phyloP scores from a whole-genome alignment of 1,140 invertebrate genomes.

The Uloborus diversus region DNA sequence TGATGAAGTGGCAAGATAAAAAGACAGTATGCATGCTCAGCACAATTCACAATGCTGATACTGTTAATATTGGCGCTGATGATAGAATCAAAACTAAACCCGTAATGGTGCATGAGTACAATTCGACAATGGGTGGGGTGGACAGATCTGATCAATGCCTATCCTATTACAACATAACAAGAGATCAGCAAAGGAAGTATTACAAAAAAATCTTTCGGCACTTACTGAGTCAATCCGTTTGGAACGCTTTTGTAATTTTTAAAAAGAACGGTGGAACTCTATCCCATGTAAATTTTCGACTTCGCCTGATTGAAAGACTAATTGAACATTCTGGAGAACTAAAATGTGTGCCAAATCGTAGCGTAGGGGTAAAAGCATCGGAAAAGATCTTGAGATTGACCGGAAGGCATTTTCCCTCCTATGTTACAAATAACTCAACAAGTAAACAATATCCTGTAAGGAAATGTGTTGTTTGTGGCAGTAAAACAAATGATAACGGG shows the following conservation, averaged over 20 bases:
- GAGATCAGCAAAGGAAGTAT: constrained; percentile 12
- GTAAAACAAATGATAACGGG: background rate
- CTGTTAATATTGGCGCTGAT: background rate
- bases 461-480: constrained; percentile 3
- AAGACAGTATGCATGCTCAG: background rate
- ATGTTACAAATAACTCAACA: background rate
- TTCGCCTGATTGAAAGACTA: background rate
- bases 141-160: constrained; percentile 1
- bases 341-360: background rate
- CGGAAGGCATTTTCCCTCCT: background rate
- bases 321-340: background rate
- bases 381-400: background rate
- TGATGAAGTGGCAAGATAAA: background rate
- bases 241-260: constrained; percentile 8
- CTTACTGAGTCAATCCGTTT: background rate
- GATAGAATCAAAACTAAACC: background rate
- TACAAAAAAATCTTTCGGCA: constrained; percentile 17
- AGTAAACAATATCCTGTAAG: background rate
- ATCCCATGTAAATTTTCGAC: background rate
- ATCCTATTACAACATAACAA: background rate
- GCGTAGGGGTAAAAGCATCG: background rate
- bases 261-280: constrained; percentile 13
- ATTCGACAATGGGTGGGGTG: constrained; percentile 5
- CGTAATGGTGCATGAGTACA: background rate
- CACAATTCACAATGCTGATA: background rate